Conservation (phyloP, 2,113 vertebrate genomes). For the Sialia sialis region DNA sequence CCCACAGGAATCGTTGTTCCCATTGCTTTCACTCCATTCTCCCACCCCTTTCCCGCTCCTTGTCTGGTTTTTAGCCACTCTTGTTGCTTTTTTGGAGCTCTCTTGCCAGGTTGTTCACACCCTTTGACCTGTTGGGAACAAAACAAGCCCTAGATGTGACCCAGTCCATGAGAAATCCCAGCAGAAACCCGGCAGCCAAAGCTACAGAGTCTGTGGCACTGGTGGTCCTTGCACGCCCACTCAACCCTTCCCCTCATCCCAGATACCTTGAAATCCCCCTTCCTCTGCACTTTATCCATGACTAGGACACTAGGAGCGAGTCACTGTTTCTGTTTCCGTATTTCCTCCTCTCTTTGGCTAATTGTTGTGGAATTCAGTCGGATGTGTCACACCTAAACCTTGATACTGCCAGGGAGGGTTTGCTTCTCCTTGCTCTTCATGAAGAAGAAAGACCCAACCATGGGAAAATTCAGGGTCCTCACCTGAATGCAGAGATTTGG, state of each 20-base stretch:
- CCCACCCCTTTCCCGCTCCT: neutral
- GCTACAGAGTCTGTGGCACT: neutral
- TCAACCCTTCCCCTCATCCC: neutral
- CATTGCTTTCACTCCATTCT: neutral
- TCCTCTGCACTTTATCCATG: neutral
- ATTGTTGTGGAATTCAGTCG: neutral
- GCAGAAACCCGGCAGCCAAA: neutral
- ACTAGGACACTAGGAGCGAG: neutral
- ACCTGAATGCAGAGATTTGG: neutral
- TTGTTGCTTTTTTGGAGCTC: neutral
- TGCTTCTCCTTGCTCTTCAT: neutral
- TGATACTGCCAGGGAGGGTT: neutral
- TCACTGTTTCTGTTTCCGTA: neutral
- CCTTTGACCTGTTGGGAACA: neutral
- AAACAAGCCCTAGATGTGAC: neutral
- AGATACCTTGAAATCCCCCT: neutral
- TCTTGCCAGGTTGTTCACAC: neutral
- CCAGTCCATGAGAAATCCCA: neutral
- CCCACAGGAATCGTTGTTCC: rapidly evolving
- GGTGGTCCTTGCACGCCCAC: neutral
- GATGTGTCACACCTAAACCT: neutral
- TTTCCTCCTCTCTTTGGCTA: neutral
- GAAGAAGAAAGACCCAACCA: neutral
- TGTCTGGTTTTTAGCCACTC: neutral
- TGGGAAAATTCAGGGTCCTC: neutral